phyloP scores from a whole-genome alignment of 1,140 invertebrate species.

The Danaus melanippus region DNA sequence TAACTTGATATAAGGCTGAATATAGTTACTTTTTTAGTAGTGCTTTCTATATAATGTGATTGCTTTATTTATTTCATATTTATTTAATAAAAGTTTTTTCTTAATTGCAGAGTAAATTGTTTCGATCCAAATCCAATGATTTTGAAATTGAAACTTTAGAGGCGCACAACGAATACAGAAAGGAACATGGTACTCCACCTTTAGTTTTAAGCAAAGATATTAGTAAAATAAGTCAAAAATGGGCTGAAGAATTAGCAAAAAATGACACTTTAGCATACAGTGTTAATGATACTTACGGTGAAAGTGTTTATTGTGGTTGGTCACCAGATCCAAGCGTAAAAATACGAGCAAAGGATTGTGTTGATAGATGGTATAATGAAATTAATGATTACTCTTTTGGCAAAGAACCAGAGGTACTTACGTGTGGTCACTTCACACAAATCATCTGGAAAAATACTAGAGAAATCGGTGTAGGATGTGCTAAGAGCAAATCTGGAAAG shows the following conservation, averaged over 20 bases:
- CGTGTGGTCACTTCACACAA: constrained; percentile 81
- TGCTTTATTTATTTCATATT: no score
- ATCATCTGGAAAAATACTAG: constrained; percentile 82
- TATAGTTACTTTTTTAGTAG: no score
- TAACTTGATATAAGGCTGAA: no score
- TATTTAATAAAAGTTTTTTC: constrained; percentile 10
- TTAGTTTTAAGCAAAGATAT: constrained; percentile 66
- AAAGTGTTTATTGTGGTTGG: constrained; percentile 78
- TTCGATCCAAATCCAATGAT: constrained; percentile 49
- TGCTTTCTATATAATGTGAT: no score
- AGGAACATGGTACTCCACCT: constrained; percentile 78
- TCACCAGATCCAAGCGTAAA: constrained; percentile 78
- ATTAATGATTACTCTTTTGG: constrained; percentile 76
- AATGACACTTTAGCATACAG: constrained; percentile 77
- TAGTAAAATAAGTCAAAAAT: constrained; percentile 76
- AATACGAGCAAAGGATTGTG: constrained; percentile 76
- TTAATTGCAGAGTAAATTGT: constrained; percentile 58
- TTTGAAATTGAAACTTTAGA: constrained; percentile 78
- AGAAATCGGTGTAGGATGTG: constrained; percentile 83
- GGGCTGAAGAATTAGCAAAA: constrained; percentile 83
- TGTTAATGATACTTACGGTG: constrained; percentile 74
- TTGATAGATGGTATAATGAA: constrained; percentile 81
- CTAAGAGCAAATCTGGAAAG: constrained; percentile 74
- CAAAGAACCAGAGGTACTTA: constrained; percentile 74
- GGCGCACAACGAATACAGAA: constrained; percentile 85